Percentiles rank a stretch among this genome's conserved stretches.
Evolutionary conservation across 1,140 invertebrate genomes (phyloP).

Genomic region (Drosophila kepulauana): DNA sequence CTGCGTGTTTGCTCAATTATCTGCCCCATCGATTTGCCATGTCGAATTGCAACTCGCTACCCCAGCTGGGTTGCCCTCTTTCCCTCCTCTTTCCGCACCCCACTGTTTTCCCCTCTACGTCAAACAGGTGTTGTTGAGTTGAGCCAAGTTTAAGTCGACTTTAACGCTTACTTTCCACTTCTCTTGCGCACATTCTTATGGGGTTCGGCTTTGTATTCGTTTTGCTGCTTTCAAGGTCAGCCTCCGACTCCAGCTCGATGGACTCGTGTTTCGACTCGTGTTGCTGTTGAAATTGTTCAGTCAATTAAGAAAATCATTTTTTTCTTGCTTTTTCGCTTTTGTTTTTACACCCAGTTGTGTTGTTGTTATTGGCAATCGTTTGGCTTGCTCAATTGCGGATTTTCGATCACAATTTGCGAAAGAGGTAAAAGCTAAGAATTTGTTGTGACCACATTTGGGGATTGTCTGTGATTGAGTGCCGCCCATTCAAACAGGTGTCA

Average conservation of each 20-base stretch:
- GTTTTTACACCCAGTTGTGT: constrained; percentile 32
- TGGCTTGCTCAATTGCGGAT: constrained; percentile 63
- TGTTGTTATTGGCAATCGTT: constrained; percentile 63
- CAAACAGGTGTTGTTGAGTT: constrained; percentile 27
- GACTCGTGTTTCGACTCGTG: constrained; percentile 11
- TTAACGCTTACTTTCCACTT: constrained; percentile 60
- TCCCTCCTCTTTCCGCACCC: background rate
- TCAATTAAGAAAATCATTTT: constrained; percentile 80
- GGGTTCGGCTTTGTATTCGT: constrained; percentile 20
- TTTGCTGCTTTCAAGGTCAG: constrained; percentile 69
- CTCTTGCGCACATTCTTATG: constrained; percentile 59
- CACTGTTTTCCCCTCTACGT: background rate
- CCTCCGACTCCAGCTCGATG: constrained; percentile 33
- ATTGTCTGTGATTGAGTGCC: constrained; percentile 26
- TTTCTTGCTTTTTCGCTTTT: constrained; percentile 33
- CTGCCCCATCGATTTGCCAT: constrained; percentile 49
- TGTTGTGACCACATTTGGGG: constrained; percentile 28
- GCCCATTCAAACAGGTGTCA: constrained; percentile 44
- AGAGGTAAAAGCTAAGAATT: constrained; percentile 73
- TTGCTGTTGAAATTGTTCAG: constrained; percentile 71
- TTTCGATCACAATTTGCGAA: constrained; percentile 62
- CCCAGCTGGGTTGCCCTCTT: too few relatives aligned
- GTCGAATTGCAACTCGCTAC: constrained; percentile 15
- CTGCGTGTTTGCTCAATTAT: constrained; percentile 51
- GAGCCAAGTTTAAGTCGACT: constrained; percentile 18